A percentile compares a stretch with the other conserved stretches of the same genome.
Conservation (phyloP, 2,888 invertebrate genomes). For the Drosophila testacea region DNA sequence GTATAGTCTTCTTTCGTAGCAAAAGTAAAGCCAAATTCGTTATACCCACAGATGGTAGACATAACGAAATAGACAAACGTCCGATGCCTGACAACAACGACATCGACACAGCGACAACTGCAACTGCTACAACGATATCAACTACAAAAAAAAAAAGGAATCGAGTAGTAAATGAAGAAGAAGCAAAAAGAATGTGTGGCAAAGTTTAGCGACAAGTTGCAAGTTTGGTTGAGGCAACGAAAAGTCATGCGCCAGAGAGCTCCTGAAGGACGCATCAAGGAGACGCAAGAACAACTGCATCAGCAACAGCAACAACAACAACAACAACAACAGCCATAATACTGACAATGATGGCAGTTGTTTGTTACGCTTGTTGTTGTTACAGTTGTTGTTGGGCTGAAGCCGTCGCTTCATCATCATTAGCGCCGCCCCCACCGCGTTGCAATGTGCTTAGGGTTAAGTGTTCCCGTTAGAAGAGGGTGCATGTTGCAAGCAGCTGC, state of each 20-base stretch:
- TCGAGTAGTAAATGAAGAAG: neutral
- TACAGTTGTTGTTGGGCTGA: constrained; percentile 39
- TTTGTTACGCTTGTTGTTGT: constrained; percentile 48
- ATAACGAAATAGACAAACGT: constrained; percentile 31
- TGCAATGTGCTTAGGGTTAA: constrained; percentile 74
- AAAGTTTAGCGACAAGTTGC: constrained; percentile 66
- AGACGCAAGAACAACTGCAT: constrained; percentile 59
- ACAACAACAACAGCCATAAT: constrained; percentile 19
- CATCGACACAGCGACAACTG: constrained; percentile 17
- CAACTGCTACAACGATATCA: constrained; percentile 4
- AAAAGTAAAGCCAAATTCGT: neutral
- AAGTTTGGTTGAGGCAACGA: constrained; percentile 69
- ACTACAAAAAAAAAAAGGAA: neutral
- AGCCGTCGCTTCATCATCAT: constrained; percentile 68
- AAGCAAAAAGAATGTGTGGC: constrained; percentile 46
- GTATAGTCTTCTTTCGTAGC: neutral
- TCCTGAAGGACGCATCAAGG: constrained; percentile 84
- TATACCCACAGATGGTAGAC: constrained; percentile 20
- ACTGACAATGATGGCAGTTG: constrained; percentile 65
- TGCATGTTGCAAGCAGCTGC: constrained; percentile 45
- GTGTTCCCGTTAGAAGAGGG: constrained; percentile 76
- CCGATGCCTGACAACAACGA: constrained; percentile 35
- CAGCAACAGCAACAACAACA: constrained; percentile 19
- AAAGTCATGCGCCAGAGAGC: constrained; percentile 80
- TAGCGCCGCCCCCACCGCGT: constrained; percentile 62